Evolutionary conservation across 2,888 invertebrate species (phyloP), one percentile per base, ranked within the genome.

Genomic region (Fragum whitleyi): DNA sequence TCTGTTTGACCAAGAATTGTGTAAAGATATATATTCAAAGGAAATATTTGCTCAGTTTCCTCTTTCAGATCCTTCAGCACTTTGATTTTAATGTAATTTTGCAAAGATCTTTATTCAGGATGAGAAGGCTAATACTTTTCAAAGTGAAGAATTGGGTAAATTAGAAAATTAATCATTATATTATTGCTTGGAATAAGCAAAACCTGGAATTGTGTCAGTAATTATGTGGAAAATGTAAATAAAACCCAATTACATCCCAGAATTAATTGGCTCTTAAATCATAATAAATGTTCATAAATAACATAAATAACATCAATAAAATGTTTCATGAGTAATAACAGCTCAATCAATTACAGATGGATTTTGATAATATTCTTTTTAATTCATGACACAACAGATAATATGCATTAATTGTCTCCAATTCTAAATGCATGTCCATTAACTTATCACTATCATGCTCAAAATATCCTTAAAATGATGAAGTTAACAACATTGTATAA

Each of bases 191-290:
- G 61, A 29, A 16, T 29, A 61, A 61, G 32, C 16, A 14, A 47
- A 47, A 11, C 16, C 61, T 19, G n/a, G 26, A 61, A 61, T 32
- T 23, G 61, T 19, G 61, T 32, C 61, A 23, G 61, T 3, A n/a
- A 32, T 61, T 29, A 29, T 61, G 29, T 32, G 32, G 61, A 32
- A 32, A 28, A 29, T 61, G 61, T 61, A 32, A 61, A 61, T 61
- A 61, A 61, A 61, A 61, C 61, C n/a, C 57, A 57, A 61, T 23
- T 61, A 61, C 29, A 61, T 19, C 16, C 32, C 29, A 2, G 26
- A 61, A 61, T 61, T 61, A 61, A 61, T 61, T 61, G 61, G 29
- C 61, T 61, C 29, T 61, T 61, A 61, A 61, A 61, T 61, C 26
- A 61, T 61, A 61, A 61, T 61, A 61, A 61, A 47, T 47, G 47